Base-by-base conservation (phyloP, 1,140 invertebrate genomes). In the Campoletis sonorensis region DNA sequence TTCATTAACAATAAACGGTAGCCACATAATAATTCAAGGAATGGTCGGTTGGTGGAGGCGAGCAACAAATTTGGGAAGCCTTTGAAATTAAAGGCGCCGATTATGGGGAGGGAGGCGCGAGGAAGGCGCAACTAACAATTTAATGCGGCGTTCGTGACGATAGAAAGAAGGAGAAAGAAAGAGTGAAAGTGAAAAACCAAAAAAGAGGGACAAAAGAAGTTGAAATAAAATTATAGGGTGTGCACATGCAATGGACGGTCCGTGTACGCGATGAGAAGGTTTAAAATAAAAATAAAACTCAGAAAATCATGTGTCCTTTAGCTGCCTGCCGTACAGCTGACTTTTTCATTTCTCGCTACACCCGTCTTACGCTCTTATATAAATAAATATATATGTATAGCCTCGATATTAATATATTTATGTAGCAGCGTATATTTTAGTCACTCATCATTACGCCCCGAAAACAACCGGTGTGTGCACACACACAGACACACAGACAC, bases 141-240 rank as follows among this genome's bases (percentile, higher is more conserved):
- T 84, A 81, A 85, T 83, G 80, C 79, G 79, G 81, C 81, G 79
- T 80, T 33, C 61, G 33, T 76, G 68, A 33, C 64, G 84, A 54
- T 58, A 16, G 23, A 27, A 15, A n/a, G 23, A n/a, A 75, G 70
- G 1, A 67, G 11, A 23, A 10, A 58, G 54, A 21, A n/a, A 58
- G 54, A 16, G 8, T 45, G 40, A 45, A 45, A 13, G 40, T 45
- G 40, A 45, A 45, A 45, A 45, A 13, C 40, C 0, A 13, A 45
- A 45, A 45, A 10, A 45, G 40, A 33, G 30, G 7, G 40, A 45
- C 40, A 13, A 1, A 45, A 45, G 40, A 10, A 77, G 45, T 79
- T 80, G 79, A 78, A 68, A 80, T 37, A 84, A 86, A 87, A 86
- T 87, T 86, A 87, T 79, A 87, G 86, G 84, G 81, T 86, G 13